Evolutionary conservation across 2,888 invertebrate species (phyloP).

Genomic region (Apamea sordens): DNA sequence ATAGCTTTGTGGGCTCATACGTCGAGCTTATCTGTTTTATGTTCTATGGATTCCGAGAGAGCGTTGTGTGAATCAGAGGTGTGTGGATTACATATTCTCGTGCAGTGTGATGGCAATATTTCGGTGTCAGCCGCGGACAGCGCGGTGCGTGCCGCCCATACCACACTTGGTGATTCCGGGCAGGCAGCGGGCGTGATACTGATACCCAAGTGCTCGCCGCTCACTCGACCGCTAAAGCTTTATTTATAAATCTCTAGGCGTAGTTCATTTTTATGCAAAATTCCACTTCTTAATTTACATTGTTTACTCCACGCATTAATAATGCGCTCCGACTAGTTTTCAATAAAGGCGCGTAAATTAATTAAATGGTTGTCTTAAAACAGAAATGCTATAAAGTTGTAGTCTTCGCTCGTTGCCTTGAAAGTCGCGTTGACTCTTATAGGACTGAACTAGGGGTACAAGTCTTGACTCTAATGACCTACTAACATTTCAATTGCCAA

Average conservation of each 20-base stretch:
- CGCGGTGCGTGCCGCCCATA: slow-evolving; percentile 70
- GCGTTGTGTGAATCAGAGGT: slow-evolving; percentile 51
- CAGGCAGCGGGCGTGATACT: slow-evolving; percentile 64
- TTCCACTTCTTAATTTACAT: slow-evolving; percentile 50
- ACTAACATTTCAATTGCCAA: slow-evolving; percentile 63
- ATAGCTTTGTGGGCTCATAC: background rate
- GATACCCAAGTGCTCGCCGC: slow-evolving; percentile 53
- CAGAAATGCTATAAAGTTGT: slow-evolving; percentile 21
- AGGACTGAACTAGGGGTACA: slow-evolving; percentile 20
- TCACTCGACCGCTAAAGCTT: slow-evolving; percentile 52
- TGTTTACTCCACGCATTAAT: slow-evolving; percentile 28
- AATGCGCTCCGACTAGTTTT: slow-evolving; percentile 35
- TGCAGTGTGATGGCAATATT: slow-evolving; percentile 70
- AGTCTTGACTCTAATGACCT: slow-evolving; percentile 51
- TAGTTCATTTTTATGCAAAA: slow-evolving; percentile 60
- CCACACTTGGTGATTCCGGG: slow-evolving; percentile 71
- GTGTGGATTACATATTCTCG: slow-evolving; percentile 58
- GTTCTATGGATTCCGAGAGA: slow-evolving; percentile 31
- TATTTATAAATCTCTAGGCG: slow-evolving; percentile 53
- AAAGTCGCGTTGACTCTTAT: slow-evolving; percentile 22
- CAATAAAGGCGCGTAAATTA: slow-evolving; percentile 26
- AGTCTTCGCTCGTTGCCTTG: slow-evolving; percentile 33
- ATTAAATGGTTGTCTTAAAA: slow-evolving; percentile 21
- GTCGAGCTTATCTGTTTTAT: background rate
- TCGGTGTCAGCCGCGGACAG: slow-evolving; percentile 71